A percentile compares a stretch with the other conserved stretches of the same genome.
These are phyloP conservation scores for Nephila pilipes DNA, from an alignment of 1,140 invertebrate species.

Conservation along the genomic window DNA sequence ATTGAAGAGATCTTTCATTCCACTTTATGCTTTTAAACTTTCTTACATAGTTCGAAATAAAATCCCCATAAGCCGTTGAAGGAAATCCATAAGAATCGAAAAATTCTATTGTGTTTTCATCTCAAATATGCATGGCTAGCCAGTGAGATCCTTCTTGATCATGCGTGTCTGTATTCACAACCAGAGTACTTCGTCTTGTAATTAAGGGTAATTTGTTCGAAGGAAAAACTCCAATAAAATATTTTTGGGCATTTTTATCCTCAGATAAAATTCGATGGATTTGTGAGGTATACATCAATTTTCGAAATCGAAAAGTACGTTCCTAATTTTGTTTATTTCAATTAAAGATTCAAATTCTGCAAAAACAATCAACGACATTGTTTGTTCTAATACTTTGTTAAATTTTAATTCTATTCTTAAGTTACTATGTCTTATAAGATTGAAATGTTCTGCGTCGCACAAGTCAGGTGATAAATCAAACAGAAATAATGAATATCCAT, in stretches of 20 bases:
- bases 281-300: not conserved
- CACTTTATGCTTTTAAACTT: not conserved
- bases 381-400: not conserved
- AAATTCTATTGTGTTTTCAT: slow-evolving; percentile 3
- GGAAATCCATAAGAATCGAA: not conserved
- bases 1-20: slow-evolving; percentile 1
- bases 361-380: not conserved
- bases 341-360: not conserved
- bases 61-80: not conserved
- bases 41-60: not conserved
- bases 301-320: not conserved
- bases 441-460: not conserved
- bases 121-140: not conserved
- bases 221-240: slow-evolving; percentile 12
- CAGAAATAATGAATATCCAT: not conserved
- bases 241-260: not conserved
- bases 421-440: not conserved
- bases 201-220: not conserved
- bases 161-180: not conserved
- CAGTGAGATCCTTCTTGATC: not conserved
- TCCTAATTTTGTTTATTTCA: not conserved
- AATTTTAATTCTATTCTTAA: not conserved
- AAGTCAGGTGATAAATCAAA: not conserved
- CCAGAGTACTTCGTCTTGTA: not conserved
- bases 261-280: not conserved